A percentile compares a stretch with the other conserved stretches of the same genome.
Evolutionary conservation across 2,113 vertebrate species (phyloP).

Genomic region (Channa argus): DNA sequence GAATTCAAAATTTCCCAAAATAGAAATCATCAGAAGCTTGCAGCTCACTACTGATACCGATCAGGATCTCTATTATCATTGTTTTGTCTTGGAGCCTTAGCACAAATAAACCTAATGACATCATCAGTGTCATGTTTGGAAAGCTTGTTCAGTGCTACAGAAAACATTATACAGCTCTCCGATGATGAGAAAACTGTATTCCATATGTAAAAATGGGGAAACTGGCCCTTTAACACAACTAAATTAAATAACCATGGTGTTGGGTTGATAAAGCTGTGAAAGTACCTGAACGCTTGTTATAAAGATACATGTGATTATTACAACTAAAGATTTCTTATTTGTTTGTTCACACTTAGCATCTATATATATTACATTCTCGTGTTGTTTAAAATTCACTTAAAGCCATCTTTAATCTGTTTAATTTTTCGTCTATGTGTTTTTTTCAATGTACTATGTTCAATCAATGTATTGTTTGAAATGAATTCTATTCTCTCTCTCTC

Average conservation of each 20-base stretch:
- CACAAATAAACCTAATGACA: too few species aligned
- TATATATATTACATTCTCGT: not conserved
- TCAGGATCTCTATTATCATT: too few species aligned
- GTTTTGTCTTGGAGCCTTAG: too few species aligned
- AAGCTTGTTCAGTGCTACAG: not conserved
- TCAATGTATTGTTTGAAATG: not conserved
- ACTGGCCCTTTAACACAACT: not conserved
- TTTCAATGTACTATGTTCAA: not conserved
- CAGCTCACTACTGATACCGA: too few species aligned
- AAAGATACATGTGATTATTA: not conserved
- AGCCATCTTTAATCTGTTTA: not conserved
- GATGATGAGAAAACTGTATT: not conserved
- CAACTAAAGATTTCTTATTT: not conserved
- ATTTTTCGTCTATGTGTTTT: not conserved
- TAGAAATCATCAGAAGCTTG: too few species aligned
- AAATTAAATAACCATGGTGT: not conserved
- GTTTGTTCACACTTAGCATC: not conserved
- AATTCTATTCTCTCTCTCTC: not conserved
- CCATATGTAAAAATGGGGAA: not conserved
- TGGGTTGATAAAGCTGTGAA: not conserved
- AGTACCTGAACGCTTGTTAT: not conserved
- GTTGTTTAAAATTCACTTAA: not conserved
- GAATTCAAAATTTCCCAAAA: conserved; percentile 1
- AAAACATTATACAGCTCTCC: not conserved
- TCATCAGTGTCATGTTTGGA: not conserved